These are phyloP conservation scores for Buathra laborator DNA, from an alignment of 2,888 invertebrate species.

Conservation along the genomic window DNA sequence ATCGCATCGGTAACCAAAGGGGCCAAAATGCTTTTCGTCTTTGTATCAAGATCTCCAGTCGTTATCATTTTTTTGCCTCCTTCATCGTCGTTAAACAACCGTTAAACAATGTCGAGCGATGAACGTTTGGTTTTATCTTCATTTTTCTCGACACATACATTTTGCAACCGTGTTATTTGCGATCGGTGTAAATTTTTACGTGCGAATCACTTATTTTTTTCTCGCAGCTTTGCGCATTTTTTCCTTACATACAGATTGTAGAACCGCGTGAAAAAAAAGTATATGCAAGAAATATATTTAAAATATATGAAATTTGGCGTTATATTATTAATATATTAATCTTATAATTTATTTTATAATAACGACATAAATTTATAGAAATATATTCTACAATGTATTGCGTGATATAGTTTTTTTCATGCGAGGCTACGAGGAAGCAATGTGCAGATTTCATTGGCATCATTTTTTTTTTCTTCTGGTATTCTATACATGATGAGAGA, in stretches of 20 bases:
- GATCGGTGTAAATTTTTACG: background rate
- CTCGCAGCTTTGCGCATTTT: too few species aligned
- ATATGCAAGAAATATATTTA: too few species aligned
- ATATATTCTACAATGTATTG: too few species aligned
- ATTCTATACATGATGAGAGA: conserved; percentile 72
- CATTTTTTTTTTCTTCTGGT: conserved; percentile 62
- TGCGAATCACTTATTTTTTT: too few species aligned
- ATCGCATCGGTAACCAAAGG: conserved; percentile 72
- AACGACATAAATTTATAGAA: background rate
- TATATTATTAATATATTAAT: background rate
- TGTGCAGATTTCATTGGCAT: conserved; percentile 9
- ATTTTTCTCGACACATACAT: conserved; percentile 45
- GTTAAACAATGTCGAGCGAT: background rate
- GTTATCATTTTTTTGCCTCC: background rate
- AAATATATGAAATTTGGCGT: too few species aligned
- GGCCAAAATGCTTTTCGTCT: conserved; percentile 6
- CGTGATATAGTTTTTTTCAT: too few species aligned
- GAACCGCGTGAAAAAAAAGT: too few species aligned
- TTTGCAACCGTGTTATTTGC: background rate
- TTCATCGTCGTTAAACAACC: conserved; percentile 12
- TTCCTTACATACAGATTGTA: too few species aligned
- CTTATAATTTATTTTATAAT: background rate
- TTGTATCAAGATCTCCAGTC: background rate
- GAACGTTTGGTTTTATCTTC: background rate
- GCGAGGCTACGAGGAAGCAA: background rate